Conservation (phyloP, 2,888 invertebrate genomes). For the Rugalucina vietnamica region DNA sequence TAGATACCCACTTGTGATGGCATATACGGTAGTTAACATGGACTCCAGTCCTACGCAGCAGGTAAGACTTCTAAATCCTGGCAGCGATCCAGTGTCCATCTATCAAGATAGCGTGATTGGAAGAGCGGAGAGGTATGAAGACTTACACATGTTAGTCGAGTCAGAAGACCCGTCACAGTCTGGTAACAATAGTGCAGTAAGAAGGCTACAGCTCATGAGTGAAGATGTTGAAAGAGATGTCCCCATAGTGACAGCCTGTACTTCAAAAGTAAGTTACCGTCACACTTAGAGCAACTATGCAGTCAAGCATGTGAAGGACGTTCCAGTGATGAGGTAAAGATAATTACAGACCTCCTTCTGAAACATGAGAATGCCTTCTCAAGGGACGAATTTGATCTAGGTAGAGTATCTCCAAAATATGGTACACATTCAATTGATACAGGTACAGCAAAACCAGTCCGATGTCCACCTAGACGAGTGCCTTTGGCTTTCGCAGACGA, state of each 20-base stretch:
- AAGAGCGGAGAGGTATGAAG: not conserved
- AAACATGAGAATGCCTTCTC: not conserved
- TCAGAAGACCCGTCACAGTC: not conserved
- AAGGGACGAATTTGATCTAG: not conserved
- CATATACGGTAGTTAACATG: no score
- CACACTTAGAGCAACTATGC: not conserved
- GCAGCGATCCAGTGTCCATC: no score
- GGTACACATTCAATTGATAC: no score
- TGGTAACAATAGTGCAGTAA: not conserved
- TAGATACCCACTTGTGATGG: no score
- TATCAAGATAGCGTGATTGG: not conserved
- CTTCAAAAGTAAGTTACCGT: not conserved
- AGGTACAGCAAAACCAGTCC: no score
- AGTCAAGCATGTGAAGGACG: no score
- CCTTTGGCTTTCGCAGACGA: no score
- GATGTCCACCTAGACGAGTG: no score
- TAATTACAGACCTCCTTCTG: not conserved
- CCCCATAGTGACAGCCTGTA: not conserved
- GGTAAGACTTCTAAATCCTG: no score
- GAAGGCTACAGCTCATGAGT: not conserved
- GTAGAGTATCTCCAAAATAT: no score
- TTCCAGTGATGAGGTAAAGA: not conserved
- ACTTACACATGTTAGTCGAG: not conserved
- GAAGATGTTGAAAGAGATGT: not conserved
- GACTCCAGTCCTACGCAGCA: no score